Base-by-base conservation (phyloP, 1,140 invertebrate genomes). In the Drosophila lowei region DNA sequence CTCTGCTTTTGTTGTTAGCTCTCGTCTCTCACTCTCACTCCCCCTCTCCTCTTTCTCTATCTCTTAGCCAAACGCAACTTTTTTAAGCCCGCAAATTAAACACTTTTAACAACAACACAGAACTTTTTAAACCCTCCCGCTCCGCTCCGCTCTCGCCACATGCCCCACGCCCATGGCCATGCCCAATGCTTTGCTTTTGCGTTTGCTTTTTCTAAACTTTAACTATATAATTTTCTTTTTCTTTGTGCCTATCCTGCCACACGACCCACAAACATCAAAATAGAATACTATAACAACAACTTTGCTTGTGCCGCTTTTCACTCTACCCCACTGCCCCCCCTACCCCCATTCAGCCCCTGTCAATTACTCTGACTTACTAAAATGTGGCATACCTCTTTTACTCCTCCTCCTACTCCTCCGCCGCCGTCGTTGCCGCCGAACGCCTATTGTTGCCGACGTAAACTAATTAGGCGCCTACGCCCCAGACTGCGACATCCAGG, bases 401-500 rank as follows among this genome's bases (percentile, higher is more conserved):
- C 55, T 79, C 48, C 63, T 73, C 57, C 67, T 67, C 60, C 9
- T 18, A 25, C 47, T 6, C 49, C 55, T 16, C 46, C 47, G 60
- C 21, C 46, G 38, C 7, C 49, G 63, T 21, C 23, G 18, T 47
- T 54, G 54, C 50, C 9, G 30, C 30, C 30, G 18, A 18, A 38
- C 5, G 34, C 11, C 34, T 13, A 38, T 38, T 38, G 34, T 38
- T 38, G 34, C 11, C 4, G 49, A 30, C 61, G 58, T 56, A 75
- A 75, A 81, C 83, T 81, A 92, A 93, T 70, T 91, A 94, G 95
- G 95, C 53, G 94, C 94, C 43, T 97, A 96, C 91, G 94, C 96
- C 74, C 97, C 97, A 34, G 93, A 95, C 75, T 98, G 97, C 92
- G 97, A 98, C 92, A 93, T 93, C 41, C 94, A 96, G 91, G 97